A percentile compares a stretch with the other conserved stretches of the same genome.
Evolutionary conservation across 2,888 invertebrate species (phyloP).

Genomic region (Phengaris arion): DNA sequence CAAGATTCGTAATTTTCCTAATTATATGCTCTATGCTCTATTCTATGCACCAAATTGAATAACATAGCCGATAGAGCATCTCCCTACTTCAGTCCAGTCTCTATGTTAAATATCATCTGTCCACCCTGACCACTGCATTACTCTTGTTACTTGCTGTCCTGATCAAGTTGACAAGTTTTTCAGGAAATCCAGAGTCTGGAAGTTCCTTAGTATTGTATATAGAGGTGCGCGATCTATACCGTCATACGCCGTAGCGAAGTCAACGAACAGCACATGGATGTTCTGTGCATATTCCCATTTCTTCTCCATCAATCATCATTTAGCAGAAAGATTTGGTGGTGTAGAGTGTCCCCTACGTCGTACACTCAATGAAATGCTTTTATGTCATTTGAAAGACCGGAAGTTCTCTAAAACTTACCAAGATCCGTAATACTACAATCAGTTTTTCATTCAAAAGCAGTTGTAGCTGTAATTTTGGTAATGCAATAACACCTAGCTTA

Average conservation of each 20-base stretch:
- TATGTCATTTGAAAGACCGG: not conserved
- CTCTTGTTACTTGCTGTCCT: not conserved
- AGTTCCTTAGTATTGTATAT: slow-evolving; percentile 12
- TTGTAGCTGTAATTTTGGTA: slow-evolving; percentile 5
- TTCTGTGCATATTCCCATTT: slow-evolving; percentile 36
- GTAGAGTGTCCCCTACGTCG: no score
- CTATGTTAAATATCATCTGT: not conserved
- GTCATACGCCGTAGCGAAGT: slow-evolving; percentile 31
- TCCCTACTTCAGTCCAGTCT: slow-evolving; percentile 30
- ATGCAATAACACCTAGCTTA: not conserved
- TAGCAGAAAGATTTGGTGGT: not conserved
- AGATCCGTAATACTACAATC: not conserved
- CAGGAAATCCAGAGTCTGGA: not conserved
- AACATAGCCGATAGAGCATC: slow-evolving; percentile 31
- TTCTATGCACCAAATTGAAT: not conserved
- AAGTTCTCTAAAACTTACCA: not conserved
- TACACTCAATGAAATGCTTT: not conserved
- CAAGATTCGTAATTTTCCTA: slow-evolving; percentile 1
- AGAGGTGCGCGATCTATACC: not conserved
- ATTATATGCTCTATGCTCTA: not conserved
- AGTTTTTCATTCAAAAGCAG: slow-evolving; percentile 1
- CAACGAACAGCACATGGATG: slow-evolving; percentile 31
- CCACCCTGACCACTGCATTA: not conserved
- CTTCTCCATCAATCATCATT: slow-evolving; percentile 34
- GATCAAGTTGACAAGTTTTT: slow-evolving; percentile 6